Evolutionary conservation across 2,888 invertebrate genomes (phyloP).

Genomic region (Spodoptera picta): DNA sequence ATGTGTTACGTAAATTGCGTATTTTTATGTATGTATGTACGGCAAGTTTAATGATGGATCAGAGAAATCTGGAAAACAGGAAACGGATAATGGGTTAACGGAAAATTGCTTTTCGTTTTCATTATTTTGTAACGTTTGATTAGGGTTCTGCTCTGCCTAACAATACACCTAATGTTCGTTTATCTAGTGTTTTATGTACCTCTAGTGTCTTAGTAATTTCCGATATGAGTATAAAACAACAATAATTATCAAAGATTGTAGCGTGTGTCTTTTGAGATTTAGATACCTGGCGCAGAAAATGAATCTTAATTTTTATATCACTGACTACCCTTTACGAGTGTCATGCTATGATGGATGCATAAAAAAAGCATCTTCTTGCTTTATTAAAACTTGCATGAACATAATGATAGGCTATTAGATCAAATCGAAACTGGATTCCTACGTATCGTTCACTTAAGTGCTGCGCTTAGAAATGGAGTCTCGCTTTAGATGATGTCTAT

Average conservation of each 20-base stretch:
- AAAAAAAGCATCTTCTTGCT: slow-evolving; percentile 1
- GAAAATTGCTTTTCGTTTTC: slow-evolving; percentile 31
- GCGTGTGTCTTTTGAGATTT: too few relatives aligned
- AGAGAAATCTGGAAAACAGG: slow-evolving; percentile 50
- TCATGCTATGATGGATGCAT: too few relatives aligned
- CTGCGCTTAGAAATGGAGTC: slow-evolving; percentile 7
- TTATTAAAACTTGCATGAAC: slow-evolving; percentile 25
- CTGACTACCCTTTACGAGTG: too few relatives aligned
- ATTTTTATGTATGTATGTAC: slow-evolving; percentile 18
- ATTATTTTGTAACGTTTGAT: slow-evolving; percentile 15
- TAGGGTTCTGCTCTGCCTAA: background rate
- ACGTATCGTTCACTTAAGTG: slow-evolving; percentile 28
- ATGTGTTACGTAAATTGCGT: slow-evolving; percentile 49
- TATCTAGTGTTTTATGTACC: slow-evolving; percentile 5
- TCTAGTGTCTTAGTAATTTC: too few relatives aligned
- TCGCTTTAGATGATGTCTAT: slow-evolving; percentile 9
- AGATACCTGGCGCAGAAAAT: too few relatives aligned
- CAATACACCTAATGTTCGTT: too few relatives aligned
- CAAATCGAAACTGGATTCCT: slow-evolving; percentile 16
- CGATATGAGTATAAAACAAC: too few relatives aligned
- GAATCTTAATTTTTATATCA: too few relatives aligned
- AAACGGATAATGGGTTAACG: slow-evolving; percentile 30
- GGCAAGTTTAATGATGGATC: slow-evolving; percentile 27
- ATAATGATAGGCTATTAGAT: slow-evolving; percentile 35
- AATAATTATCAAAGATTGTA: too few relatives aligned